phyloP scores from a whole-genome alignment of 2,113 vertebrate genomes.

The Mobula birostris region DNA sequence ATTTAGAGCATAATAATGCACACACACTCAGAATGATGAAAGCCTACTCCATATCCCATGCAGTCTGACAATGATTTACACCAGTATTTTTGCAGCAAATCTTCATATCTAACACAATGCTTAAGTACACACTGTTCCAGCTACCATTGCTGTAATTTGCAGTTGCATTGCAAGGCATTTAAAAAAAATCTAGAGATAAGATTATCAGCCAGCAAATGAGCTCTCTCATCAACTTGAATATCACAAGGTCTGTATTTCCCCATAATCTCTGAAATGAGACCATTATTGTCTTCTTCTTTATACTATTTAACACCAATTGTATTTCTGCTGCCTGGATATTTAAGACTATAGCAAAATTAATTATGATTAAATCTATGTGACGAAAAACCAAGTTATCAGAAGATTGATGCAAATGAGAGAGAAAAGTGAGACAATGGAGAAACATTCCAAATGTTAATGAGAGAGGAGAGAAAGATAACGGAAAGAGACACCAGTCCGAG shows the following conservation, averaged over 20 bases:
- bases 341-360: background rate
- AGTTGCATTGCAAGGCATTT: background rate
- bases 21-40: background rate
- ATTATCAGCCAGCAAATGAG: background rate
- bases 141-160: background rate
- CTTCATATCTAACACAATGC: background rate
- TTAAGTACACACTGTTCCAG: background rate
- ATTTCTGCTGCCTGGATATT: background rate
- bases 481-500: no score
- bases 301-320: background rate
- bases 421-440: no score
- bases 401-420: no score
- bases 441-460: no score
- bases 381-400: no score
- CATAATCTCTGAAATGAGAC: background rate
- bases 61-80: background rate
- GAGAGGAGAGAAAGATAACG: no score
- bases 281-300: background rate
- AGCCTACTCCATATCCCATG: background rate
- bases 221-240: background rate
- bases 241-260: background rate
- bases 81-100: background rate
- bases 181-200: background rate
- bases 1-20: background rate
- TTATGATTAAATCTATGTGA: background rate